Base-by-base conservation (phyloP, 1,140 invertebrate genomes). In the Linepithema humile region DNA sequence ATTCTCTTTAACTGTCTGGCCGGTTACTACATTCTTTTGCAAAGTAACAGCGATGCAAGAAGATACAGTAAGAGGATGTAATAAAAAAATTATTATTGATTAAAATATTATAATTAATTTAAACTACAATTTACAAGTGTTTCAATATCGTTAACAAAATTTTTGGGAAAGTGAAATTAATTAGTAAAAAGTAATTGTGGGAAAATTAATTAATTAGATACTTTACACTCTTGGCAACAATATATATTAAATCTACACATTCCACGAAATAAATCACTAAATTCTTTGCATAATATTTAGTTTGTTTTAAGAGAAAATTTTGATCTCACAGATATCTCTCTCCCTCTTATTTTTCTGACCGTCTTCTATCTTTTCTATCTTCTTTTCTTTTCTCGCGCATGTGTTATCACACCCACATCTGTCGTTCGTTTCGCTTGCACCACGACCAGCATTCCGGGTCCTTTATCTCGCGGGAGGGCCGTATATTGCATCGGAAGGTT, bases 401-500 rank as follows among this genome's bases (percentile, higher is more conserved):
- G 26, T 29, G 29, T 35, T 82, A 73, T 74, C 12, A 20, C 43
- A 50, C 23, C 53, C 67, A 69, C 32, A 29, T 32, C 53, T 59
- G 62, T 45, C 55, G 59, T 82, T 48, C 55, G 53, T 82, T 55
- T 50, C 43, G 55, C 72, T 83, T 53, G 35, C 59, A 40, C 43
- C 12, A 57, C 45, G 32, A 84, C 64, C 26, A 84, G 75, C 60
- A 65, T 75, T 84, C 53, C 55, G 55, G 29, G 75, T 35, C 83
- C 83, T 84, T 84, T 84, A 84, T 84, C 75, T 53, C 55, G 53
- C 53, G 9, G 40, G 40, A 84, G 62, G 75, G 55, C 75, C 83
- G 75, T 84, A 84, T 84, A 84, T 82, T 84, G 83, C 83, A 84
- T 82, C 53, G 75, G 83, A 84, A 84, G 83, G 62, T 84, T 70